Evolutionary conservation across 2,888 invertebrate species (phyloP).

Genomic region (Aplocera efformata): DNA sequence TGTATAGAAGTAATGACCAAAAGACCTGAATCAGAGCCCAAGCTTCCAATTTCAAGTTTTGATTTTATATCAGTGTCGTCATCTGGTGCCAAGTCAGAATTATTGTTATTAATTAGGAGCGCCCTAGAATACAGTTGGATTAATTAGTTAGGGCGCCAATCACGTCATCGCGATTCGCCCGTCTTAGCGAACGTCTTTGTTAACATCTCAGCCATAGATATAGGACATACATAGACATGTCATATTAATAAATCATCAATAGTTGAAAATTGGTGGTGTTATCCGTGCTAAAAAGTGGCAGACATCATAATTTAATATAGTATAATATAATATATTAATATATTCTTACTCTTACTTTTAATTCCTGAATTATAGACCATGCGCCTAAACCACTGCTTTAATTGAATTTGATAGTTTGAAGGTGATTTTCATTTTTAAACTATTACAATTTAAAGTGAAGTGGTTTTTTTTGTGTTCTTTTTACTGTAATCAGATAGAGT

Average conservation of each 20-base stretch:
- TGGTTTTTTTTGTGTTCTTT: too few species aligned
- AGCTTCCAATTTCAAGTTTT: conserved; percentile 26
- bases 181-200: conserved; percentile 74
- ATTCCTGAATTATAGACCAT: too few species aligned
- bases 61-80: conserved; percentile 60
- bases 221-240: conserved; percentile 31
- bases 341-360: too few species aligned
- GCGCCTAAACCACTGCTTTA: too few species aligned
- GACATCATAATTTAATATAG: too few species aligned
- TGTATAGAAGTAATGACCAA: too few species aligned
- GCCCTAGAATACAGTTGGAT: conserved; percentile 53
- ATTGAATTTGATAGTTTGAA: too few species aligned
- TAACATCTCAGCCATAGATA: conserved; percentile 59
- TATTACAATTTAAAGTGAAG: too few species aligned
- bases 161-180: conserved; percentile 64
- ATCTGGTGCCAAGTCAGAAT: conserved; percentile 68
- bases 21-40: background rate
- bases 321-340: too few species aligned
- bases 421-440: too few species aligned
- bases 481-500: too few species aligned
- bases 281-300: background rate
- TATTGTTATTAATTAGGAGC: conserved; percentile 79
- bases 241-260: background rate
- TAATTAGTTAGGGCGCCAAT: conserved; percentile 78
- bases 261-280: background rate